phyloP scores from a whole-genome alignment of 2,888 invertebrate genomes.

The Pyrocoelia pectoralis region DNA sequence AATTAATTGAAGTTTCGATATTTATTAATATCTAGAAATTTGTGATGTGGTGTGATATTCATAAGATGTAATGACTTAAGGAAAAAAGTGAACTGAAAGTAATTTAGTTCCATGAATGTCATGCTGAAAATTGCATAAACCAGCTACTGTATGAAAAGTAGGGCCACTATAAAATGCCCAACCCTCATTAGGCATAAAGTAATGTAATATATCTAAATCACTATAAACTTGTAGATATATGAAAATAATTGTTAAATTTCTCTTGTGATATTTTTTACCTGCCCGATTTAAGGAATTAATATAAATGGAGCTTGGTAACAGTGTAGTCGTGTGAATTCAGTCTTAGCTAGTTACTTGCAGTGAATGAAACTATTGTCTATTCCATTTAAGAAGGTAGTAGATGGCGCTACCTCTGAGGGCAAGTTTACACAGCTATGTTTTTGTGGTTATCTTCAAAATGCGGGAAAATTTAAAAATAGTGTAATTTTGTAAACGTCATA shows the following conservation, averaged over 20 bases:
- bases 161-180: slow-evolving; percentile 47
- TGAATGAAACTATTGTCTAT: too few relatives aligned
- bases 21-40: slow-evolving; percentile 37
- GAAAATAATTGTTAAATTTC: slow-evolving; percentile 59
- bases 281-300: too few relatives aligned
- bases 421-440: too few relatives aligned
- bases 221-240: slow-evolving; percentile 58
- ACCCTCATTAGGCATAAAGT: slow-evolving; percentile 52
- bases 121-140: slow-evolving; percentile 39
- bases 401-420: too few relatives aligned
- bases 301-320: too few relatives aligned
- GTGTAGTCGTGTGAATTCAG: too few relatives aligned
- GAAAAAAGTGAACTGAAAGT: slow-evolving; percentile 26
- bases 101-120: slow-evolving; percentile 47
- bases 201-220: slow-evolving; percentile 56
- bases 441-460: too few relatives aligned
- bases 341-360: too few relatives aligned
- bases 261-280: slow-evolving; percentile 52
- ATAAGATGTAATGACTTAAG: slow-evolving; percentile 19
- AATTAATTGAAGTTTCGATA: slow-evolving; percentile 1
- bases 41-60: slow-evolving; percentile 47
- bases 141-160: slow-evolving; percentile 48
- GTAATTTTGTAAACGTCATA: too few relatives aligned
- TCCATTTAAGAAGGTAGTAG: too few relatives aligned
- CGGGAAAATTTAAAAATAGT: too few relatives aligned